Conservation (phyloP, 2,888 invertebrate species). For the Phrixothrix hirtus region DNA sequence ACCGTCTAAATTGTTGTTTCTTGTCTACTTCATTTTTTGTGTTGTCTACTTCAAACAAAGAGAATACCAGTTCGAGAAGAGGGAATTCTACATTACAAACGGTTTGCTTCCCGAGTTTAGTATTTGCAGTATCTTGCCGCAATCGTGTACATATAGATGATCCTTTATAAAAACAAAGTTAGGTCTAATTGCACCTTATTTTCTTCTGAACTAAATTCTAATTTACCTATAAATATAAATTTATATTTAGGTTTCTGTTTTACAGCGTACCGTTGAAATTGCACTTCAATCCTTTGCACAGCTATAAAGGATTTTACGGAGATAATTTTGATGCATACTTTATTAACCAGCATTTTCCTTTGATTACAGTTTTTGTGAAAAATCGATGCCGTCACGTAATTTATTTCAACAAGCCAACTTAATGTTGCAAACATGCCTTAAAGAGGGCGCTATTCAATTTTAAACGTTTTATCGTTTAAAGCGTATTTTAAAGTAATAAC, state of each 20-base stretch:
- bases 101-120: conserved; percentile 22
- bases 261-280: not conserved
- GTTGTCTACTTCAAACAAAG: conserved; percentile 30
- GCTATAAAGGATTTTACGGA: no score
- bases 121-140: conserved; percentile 16
- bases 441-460: no score
- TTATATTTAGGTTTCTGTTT: not conserved
- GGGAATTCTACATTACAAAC: conserved; percentile 25
- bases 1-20: conserved; percentile 29
- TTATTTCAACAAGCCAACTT: no score
- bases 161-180: conserved; percentile 20
- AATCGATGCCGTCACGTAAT: no score
- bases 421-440: no score
- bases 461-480: no score
- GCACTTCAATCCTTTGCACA: no score
- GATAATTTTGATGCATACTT: no score
- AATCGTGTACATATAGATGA: conserved; percentile 14
- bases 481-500: no score
- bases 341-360: no score
- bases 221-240: conserved; percentile 7
- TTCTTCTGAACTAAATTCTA: conserved; percentile 18
- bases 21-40: conserved; percentile 31
- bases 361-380: no score
- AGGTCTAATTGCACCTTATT: conserved; percentile 21
- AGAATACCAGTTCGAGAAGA: conserved; percentile 25